Conservation (phyloP, 2,113 vertebrate species). For the Dipodomys ordii region DNA sequence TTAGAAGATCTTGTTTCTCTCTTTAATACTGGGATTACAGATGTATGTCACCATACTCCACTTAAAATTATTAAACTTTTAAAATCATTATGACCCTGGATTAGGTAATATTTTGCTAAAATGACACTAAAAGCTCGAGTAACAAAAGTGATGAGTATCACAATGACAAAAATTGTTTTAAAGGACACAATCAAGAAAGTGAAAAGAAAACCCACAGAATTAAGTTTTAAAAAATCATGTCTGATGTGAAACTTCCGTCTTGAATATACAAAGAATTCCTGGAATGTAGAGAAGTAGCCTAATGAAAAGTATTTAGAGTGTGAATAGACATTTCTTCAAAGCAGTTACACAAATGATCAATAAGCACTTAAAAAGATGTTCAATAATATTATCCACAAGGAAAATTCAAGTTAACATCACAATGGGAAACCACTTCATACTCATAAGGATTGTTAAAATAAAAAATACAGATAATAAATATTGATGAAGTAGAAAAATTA, state of each 20-base stretch:
- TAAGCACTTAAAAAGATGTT: conserved; percentile 21
- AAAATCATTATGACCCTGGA: background rate
- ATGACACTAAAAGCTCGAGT: conserved; percentile 12
- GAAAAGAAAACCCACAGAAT: background rate
- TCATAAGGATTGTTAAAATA: background rate
- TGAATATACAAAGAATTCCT: conserved; percentile 20
- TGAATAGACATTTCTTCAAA: conserved; percentile 45
- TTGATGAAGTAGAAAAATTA: background rate
- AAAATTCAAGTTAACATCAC: conserved; percentile 25
- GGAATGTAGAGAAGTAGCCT: background rate
- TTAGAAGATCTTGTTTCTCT: background rate
- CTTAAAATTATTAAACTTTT: conserved; percentile 20
- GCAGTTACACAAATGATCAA: background rate
- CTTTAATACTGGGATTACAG: background rate
- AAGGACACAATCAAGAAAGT: background rate
- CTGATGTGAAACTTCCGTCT: background rate
- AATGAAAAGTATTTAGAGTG: background rate
- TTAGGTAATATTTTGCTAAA: conserved; percentile 6
- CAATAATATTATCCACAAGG: background rate
- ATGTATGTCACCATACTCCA: background rate
- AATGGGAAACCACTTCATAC: background rate
- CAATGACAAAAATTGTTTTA: background rate
- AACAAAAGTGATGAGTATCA: background rate
- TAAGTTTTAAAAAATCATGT: background rate
- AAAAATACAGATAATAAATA: background rate